Evolutionary conservation across 1,140 invertebrate genomes (phyloP).

Genomic region (Drusus annulatus): DNA sequence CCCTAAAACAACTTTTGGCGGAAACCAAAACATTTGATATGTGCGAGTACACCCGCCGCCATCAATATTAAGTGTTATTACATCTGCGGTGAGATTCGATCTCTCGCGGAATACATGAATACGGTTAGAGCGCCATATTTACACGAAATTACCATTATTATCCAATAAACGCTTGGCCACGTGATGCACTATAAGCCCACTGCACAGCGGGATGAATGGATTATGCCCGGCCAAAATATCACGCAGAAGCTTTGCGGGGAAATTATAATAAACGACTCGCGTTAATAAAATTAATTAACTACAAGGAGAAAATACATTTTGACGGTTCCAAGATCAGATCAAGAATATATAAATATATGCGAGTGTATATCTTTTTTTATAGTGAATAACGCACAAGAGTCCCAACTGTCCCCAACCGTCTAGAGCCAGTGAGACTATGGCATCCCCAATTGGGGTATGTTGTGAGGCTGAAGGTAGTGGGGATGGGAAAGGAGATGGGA

Average conservation of each 20-base stretch:
- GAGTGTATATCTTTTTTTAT: too few relatives aligned
- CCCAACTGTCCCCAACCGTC: too few relatives aligned
- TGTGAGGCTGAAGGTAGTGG: too few relatives aligned
- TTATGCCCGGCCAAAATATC: conserved; percentile 37
- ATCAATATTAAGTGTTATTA: conserved; percentile 46
- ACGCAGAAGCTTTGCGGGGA: conserved; percentile 26
- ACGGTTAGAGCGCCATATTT: conserved; percentile 44
- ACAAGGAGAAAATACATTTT: neutral
- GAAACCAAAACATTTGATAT: too few relatives aligned
- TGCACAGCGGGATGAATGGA: conserved; percentile 1
- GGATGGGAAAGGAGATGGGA: too few relatives aligned
- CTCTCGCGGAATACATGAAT: conserved; percentile 46
- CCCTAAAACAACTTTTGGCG: too few relatives aligned
- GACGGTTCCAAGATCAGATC: too few relatives aligned
- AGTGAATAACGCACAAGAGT: too few relatives aligned
- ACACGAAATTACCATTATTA: conserved; percentile 50
- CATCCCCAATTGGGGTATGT: too few relatives aligned
- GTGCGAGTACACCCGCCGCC: neutral
- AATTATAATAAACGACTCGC: conserved; percentile 23
- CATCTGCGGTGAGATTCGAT: conserved; percentile 34
- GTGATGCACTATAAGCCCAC: conserved; percentile 16
- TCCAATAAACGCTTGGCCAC: conserved; percentile 39
- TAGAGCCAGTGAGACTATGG: too few relatives aligned
- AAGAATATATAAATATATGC: too few relatives aligned
- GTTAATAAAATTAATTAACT: conserved; percentile 1